Evolutionary conservation across 92 coral and sea anemone genomes (phyloP).

Genomic region (Porites cylindrica): DNA sequence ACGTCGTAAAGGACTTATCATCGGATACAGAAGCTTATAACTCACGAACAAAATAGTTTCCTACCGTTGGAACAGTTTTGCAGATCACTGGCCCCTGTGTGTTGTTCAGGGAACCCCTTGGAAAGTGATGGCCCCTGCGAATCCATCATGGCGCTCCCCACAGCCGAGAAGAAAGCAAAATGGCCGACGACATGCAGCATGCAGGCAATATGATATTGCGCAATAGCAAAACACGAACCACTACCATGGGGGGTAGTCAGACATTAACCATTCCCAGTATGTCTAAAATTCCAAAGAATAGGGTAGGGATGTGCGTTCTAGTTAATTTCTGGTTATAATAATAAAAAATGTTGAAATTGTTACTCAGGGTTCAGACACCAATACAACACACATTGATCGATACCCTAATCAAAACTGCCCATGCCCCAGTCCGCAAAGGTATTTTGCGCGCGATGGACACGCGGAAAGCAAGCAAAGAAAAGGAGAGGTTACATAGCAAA

Average conservation of each 20-base stretch:
- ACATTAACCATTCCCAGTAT: background rate
- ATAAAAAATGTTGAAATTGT: too few species aligned
- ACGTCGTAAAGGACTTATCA: background rate
- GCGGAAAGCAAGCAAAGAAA: background rate
- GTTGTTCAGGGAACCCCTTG: conserved; percentile 95
- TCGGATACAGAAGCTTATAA: background rate
- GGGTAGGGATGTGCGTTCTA: too few species aligned
- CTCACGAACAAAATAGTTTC: background rate
- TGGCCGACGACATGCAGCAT: conserved; percentile 8
- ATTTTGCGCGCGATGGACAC: background rate
- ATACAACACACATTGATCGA: too few species aligned
- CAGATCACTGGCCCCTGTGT: conserved; percentile 74
- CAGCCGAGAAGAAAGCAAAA: conserved; percentile 49
- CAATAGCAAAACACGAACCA: background rate
- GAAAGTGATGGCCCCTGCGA: conserved; percentile 96
- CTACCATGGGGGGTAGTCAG: conserved; percentile 4
- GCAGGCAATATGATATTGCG: background rate
- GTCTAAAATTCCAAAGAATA: too few species aligned
- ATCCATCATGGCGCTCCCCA: conserved; percentile 98
- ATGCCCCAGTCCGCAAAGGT: too few species aligned
- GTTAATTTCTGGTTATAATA: too few species aligned
- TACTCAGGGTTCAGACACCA: too few species aligned
- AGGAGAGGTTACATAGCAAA: conserved; percentile 31
- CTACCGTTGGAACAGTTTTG: conserved; percentile 55
- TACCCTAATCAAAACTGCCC: too few species aligned